These are phyloP conservation scores for Pyrrhia umbra DNA, from an alignment of 2,888 invertebrate genomes.

Conservation along the genomic window DNA sequence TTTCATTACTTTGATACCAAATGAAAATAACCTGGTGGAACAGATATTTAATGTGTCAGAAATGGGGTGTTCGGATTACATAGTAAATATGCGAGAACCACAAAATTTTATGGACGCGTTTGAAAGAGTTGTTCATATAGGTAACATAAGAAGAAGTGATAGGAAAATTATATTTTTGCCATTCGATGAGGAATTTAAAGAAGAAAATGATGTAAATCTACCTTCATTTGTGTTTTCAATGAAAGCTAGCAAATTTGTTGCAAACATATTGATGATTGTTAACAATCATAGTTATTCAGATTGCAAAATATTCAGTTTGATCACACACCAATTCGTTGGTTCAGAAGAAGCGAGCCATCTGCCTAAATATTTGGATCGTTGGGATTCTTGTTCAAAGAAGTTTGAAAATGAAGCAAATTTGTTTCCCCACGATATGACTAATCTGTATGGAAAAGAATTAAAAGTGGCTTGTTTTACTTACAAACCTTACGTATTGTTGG, in stretches of 20 bases:
- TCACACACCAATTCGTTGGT: constrained; percentile 85
- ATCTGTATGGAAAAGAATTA: constrained; percentile 84
- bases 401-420: constrained; percentile 77
- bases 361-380: constrained; percentile 78
- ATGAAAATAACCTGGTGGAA: constrained; percentile 64
- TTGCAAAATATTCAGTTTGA: constrained; percentile 74
- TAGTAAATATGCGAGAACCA: constrained; percentile 79
- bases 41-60: constrained; percentile 78
- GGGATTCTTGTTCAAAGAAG: constrained; percentile 77
- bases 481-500: constrained; percentile 90
- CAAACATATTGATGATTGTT: constrained; percentile 77
- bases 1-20: constrained; percentile 69
- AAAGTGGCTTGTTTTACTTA: constrained; percentile 90
- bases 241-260: constrained; percentile 75
- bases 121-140: constrained; percentile 78
- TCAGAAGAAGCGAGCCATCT: constrained; percentile 64
- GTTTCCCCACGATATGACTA: constrained; percentile 86
- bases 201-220: constrained; percentile 43
- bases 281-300: constrained; percentile 43
- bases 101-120: constrained; percentile 78
- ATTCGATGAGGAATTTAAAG: constrained; percentile 43
- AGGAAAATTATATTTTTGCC: constrained; percentile 85
- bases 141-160: constrained; percentile 82
- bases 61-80: constrained; percentile 86
- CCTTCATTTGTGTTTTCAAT: constrained; percentile 72